These are phyloP conservation scores for Drosophila maculinotata DNA, from an alignment of 2,888 invertebrate species.

Conservation along the genomic window DNA sequence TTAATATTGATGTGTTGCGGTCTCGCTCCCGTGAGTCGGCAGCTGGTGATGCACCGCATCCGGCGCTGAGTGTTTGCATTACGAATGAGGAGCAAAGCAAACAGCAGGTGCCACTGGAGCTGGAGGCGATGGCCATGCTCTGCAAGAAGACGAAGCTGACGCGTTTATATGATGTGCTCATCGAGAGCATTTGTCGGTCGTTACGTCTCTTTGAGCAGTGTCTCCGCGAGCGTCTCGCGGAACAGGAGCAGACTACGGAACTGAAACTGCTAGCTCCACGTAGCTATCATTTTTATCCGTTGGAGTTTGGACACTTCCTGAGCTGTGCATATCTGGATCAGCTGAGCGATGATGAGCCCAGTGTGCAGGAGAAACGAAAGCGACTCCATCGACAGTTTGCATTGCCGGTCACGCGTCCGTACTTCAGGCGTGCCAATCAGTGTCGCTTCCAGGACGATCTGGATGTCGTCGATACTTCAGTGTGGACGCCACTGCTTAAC, in stretches of 20 bases:
- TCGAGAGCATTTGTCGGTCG: constrained; percentile 91
- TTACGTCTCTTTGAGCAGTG: constrained; percentile 88
- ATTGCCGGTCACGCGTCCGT: constrained; percentile 89
- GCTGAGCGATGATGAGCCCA: constrained; percentile 88
- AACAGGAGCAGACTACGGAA: constrained; percentile 46
- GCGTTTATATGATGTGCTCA: constrained; percentile 90
- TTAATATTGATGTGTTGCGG: constrained; percentile 82
- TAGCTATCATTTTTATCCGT: constrained; percentile 89
- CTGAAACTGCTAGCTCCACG: constrained; percentile 77
- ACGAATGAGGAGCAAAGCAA: constrained; percentile 73
- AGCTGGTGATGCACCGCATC: constrained; percentile 54
- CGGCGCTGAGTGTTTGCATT: constrained; percentile 72
- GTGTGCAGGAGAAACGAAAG: constrained; percentile 87
- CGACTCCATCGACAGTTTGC: constrained; percentile 90
- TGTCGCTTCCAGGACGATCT: constrained; percentile 86
- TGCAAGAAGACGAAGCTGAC: constrained; percentile 88
- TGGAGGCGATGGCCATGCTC: constrained; percentile 91
- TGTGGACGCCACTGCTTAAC: constrained; percentile 87
- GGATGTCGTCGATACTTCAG: constrained; percentile 53
- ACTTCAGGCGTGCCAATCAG: constrained; percentile 91
- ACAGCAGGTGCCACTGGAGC: constrained; percentile 87
- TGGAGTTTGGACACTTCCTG: constrained; percentile 90
- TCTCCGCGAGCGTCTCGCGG: constrained; percentile 86
- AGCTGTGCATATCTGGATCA: constrained; percentile 90
- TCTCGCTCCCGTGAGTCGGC: constrained; percentile 81